phyloP scores from a whole-genome alignment of 2,888 invertebrate genomes.

The Mythimna vitellina region DNA sequence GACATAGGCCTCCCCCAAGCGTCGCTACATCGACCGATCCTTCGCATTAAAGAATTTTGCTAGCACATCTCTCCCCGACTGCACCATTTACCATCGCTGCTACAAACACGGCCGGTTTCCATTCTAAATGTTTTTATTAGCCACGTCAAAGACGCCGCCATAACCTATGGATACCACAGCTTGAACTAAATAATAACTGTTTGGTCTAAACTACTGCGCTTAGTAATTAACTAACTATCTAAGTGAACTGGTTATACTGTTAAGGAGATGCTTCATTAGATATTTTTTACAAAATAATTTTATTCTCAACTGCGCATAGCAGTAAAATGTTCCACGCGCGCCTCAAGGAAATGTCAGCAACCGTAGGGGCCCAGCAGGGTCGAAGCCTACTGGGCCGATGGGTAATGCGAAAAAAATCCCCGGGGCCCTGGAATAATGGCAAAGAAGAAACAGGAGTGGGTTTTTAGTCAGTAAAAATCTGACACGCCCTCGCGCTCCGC shows the following conservation, averaged over 20 bases:
- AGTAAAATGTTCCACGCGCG: too few relatives aligned
- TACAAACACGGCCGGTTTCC: conserved; percentile 41
- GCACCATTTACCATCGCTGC: conserved; percentile 55
- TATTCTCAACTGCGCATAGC: too few relatives aligned
- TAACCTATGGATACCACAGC: conserved; percentile 40
- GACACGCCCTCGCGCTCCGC: too few relatives aligned
- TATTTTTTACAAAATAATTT: neutral
- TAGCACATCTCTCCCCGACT: conserved; percentile 1
- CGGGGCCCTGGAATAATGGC: too few relatives aligned
- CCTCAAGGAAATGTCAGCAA: too few relatives aligned
- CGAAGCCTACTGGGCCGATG: too few relatives aligned
- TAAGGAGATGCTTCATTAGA: conserved; percentile 7
- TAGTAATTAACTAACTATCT: conserved; percentile 34
- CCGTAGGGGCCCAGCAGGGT: too few relatives aligned
- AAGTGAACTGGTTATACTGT: conserved; percentile 22
- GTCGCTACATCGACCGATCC: too few relatives aligned
- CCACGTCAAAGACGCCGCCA: conserved; percentile 53
- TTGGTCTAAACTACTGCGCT: conserved; percentile 43
- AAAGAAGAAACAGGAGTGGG: too few relatives aligned
- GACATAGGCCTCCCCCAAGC: too few relatives aligned
- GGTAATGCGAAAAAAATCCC: too few relatives aligned
- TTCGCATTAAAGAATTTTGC: neutral
- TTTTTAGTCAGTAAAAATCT: too few relatives aligned
- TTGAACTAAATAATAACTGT: conserved; percentile 54
- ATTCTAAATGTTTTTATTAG: conserved; percentile 64